Base-by-base conservation (phyloP, 2,888 invertebrate species). In the Sepiola atlantica region DNA sequence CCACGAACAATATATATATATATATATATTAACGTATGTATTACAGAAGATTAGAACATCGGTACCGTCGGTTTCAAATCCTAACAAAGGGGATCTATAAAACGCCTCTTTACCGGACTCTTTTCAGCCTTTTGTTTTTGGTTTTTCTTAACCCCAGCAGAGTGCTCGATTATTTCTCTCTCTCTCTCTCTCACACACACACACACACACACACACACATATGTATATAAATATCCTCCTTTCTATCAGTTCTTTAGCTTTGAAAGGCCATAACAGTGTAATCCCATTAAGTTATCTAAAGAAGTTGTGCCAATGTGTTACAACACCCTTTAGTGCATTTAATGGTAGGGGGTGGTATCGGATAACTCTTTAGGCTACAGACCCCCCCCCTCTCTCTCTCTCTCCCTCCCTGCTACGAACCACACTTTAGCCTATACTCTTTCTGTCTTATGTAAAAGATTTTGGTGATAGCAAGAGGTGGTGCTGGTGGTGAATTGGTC, bases 241-340 rank as follows among this genome's bases (percentile, higher is more conserved):
- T 45, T 45, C 2, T 4, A 45, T 45, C 45, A 8, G 45, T 45
- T 45, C 45, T 45, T 45, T 4, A 2, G 8, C 77, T 18, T 32
- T 77, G 77, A 77, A 77, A 77, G 77, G 77, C 77, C 77, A 77
- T n/a, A 14, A 77, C 77, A 32, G 77, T 77, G n/a, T 77, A 77
- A 77, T 77, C 77, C 77, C 77, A 77, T 77, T 77, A 77, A n/a
- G n/a, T 77, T 77, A 77, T 77, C 77, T 77, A 77, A 77, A 61
- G 61, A 61, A 77, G 77, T 77, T 77, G n/a, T 77, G 77, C 77
- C 77, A n/a, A 77, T 77, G 77, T 77, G 32, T 77, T 77, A n/a
- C 77, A 77, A 77, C n/a, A 77, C 77, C 16, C 77, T 77, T 77
- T n/a, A 32, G 77, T 77, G 77, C 77, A 77, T 77, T 77, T 14